These are phyloP conservation scores for Poecilia velifera DNA, from an alignment of 2,797 vertebrate species.

Conservation along the genomic window DNA sequence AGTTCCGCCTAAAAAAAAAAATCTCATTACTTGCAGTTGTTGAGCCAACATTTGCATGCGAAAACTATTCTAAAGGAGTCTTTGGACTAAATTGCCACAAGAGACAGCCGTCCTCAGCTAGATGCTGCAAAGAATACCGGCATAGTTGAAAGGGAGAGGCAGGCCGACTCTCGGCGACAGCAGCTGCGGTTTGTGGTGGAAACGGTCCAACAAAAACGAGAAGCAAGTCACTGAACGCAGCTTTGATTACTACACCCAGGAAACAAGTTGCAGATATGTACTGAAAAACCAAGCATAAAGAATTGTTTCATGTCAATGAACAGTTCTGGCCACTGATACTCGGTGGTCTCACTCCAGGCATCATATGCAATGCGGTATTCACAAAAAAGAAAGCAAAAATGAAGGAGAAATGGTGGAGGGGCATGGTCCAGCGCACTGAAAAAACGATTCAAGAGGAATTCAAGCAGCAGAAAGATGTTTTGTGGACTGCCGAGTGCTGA, in stretches of 20 bases:
- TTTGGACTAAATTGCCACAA: background rate
- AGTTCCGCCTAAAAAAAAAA: background rate
- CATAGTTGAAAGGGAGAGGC: conserved; percentile 3
- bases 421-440: background rate
- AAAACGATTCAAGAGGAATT: conserved; percentile 14
- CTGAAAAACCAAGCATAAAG: conserved; percentile 19
- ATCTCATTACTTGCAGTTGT: background rate
- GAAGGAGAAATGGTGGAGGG: conserved; percentile 3
- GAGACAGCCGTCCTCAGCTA: conserved; percentile 1
- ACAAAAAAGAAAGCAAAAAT: conserved; percentile 7
- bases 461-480: conserved; percentile 7
- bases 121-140: background rate
- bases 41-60: background rate
- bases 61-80: conserved; percentile 6
- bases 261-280: conserved; percentile 5
- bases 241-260: conserved; percentile 10
- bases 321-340: conserved; percentile 13
- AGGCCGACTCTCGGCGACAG: conserved; percentile 3
- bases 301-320: background rate
- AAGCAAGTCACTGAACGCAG: conserved; percentile 19
- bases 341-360: conserved; percentile 1
- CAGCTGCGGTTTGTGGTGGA: background rate
- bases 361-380: background rate
- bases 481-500: background rate
- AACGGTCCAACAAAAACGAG: conserved; percentile 8